Evolutionary conservation across 2,797 vertebrate species (phyloP), one percentile per base, ranked within the genome.

Genomic region (Parauchenoglanis ngamensis): DNA sequence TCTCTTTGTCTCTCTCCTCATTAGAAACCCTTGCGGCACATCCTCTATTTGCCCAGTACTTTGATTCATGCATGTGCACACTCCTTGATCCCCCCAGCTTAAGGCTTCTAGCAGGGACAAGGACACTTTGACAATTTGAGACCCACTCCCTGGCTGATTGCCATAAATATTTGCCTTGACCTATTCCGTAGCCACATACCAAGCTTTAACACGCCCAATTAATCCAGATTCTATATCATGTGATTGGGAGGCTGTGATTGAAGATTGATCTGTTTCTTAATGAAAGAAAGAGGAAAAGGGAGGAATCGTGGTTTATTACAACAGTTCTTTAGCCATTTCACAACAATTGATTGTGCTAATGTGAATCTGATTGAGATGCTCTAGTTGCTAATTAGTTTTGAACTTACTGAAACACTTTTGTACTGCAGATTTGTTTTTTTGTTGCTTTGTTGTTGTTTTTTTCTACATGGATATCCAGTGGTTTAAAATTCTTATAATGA

Each of bases 1-100:
- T 93, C 92, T 93, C 77, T 83, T 67, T 31, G 23, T 76, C 61
- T 56, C 84, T 90, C 44, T 78, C 92, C 96, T 96, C 94, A 96
- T 96, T 95, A 94, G 93, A 92, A 96, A 95, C 93, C 93, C 88
- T 90, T 91, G 88, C 89, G 90, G 92, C 90, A 90, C 40, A 77
- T 49, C 44, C 91, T 92, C 88, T 96, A 94, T 96, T 96, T 96
- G 95, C 95, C 93, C 93, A 93, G 90, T 90, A 88, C 93, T 94
- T 93, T 96, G 94, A 96, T 96, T 94, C 96, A 96, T 96, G 96
- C 96, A 91, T 88, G 92, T 93, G 92, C 96, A 96, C 96, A 96
- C 94, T 91, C 93, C 88, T 91, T 96, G 93, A 96, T 95, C 95
- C 95, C 93, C 70, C 80, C 52, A 78, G 92, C 92, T 92, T 96